phyloP scores from a whole-genome alignment of 2,113 vertebrate species.

The Myotis brandtii region DNA sequence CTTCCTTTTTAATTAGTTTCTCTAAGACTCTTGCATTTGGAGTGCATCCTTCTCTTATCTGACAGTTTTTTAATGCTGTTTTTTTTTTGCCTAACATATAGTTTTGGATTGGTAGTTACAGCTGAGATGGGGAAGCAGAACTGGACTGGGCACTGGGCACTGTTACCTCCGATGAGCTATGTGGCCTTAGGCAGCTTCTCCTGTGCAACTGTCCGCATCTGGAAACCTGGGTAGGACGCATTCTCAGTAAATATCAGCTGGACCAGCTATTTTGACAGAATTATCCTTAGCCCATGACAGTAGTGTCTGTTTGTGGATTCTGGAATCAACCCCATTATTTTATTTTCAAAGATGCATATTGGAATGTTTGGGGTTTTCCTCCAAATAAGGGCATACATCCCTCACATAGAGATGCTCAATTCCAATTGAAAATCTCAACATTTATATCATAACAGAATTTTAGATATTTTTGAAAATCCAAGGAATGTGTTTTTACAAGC shows the following conservation, averaged over 20 bases:
- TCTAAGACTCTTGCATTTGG: neutral
- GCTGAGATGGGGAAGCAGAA: neutral
- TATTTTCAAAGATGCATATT: neutral
- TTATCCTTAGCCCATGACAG: neutral
- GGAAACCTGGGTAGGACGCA: neutral
- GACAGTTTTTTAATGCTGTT: neutral
- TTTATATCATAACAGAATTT: neutral
- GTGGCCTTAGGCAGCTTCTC: neutral
- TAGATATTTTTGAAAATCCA: neutral
- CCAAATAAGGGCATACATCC: neutral
- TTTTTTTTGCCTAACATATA: neutral
- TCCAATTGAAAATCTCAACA: neutral
- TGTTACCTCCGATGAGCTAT: neutral
- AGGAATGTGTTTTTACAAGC: neutral
- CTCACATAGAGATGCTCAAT: neutral
- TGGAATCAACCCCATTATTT: constrained; percentile 4
- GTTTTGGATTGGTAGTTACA: neutral
- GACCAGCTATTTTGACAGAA: constrained; percentile 10
- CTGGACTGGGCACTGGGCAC: neutral
- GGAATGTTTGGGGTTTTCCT: neutral
- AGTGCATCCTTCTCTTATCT: neutral
- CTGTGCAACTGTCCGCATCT: neutral
- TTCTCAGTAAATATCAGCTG: constrained; percentile 20
- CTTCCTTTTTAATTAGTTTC: constrained; percentile 16
- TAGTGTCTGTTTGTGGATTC: constrained; percentile 16